phyloP scores from a whole-genome alignment of 2,888 invertebrate species.

The Tryphoninae sp. region DNA sequence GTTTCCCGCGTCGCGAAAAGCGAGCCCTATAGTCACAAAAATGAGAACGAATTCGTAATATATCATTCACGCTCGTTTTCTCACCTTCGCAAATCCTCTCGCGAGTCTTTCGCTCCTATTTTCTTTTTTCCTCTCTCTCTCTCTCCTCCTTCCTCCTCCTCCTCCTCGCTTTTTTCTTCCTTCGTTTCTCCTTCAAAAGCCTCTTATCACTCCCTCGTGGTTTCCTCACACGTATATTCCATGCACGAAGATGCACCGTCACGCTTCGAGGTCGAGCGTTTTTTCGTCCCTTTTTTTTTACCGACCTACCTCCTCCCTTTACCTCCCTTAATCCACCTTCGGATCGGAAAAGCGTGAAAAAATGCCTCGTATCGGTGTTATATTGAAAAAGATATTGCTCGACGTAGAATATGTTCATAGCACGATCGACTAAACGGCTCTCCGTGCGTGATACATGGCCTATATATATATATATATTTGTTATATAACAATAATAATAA shows the following conservation, averaged over 20 bases:
- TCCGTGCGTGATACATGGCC: neutral
- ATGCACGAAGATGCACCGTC: neutral
- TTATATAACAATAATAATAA: conserved; percentile 1
- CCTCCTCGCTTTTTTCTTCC: neutral
- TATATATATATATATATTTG: neutral
- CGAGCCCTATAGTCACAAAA: too few species aligned
- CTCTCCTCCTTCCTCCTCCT: neutral
- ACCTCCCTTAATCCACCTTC: neutral
- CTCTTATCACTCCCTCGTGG: neutral
- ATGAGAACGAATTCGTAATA: too few species aligned
- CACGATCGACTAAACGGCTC: conserved; percentile 41
- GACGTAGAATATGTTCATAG: conserved; percentile 30
- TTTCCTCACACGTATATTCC: neutral
- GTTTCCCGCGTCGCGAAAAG: too few species aligned
- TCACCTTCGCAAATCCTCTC: neutral
- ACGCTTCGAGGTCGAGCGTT: neutral
- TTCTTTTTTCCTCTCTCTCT: neutral
- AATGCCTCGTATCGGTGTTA: conserved; percentile 26
- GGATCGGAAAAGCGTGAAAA: neutral
- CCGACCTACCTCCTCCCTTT: neutral
- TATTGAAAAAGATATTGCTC: conserved; percentile 39
- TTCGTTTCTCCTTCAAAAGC: neutral
- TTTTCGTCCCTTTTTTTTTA: neutral
- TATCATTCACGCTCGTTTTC: too few species aligned
- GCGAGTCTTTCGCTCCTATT: neutral